These are phyloP conservation scores for Mellivora capensis DNA, from an alignment of 2,113 vertebrate species.

Conservation along the genomic window DNA sequence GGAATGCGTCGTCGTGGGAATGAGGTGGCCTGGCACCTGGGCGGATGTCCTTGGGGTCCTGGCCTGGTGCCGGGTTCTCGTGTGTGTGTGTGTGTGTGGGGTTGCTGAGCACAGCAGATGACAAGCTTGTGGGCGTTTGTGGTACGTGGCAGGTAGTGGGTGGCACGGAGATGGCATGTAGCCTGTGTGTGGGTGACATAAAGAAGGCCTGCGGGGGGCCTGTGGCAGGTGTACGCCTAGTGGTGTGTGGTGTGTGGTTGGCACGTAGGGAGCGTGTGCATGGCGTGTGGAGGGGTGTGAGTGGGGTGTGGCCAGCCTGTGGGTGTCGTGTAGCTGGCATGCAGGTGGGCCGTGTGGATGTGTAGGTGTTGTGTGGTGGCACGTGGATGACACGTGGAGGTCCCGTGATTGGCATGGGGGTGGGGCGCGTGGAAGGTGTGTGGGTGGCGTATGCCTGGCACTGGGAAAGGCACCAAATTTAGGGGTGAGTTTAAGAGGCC, in stretches of 20 bases:
- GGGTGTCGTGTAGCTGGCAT: not conserved
- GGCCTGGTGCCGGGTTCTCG: not conserved
- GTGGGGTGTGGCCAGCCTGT: not conserved
- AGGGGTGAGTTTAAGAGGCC: not conserved
- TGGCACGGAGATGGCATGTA: not conserved
- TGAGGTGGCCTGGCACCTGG: not conserved
- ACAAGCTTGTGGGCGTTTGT: not conserved
- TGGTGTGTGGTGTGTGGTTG: not conserved
- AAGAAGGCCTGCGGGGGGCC: not conserved
- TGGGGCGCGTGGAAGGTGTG: not conserved
- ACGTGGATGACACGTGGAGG: not conserved
- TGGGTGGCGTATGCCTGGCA: not conserved
- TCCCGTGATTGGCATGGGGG: not conserved
- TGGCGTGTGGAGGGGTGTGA: not conserved
- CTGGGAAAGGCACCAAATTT: not conserved
- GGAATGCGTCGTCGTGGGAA: fast-evolving
- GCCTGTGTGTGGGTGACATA: not conserved
- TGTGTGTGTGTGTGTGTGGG: too few species aligned
- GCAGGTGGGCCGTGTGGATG: not conserved
- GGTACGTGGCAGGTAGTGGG: not conserved
- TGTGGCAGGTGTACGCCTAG: not conserved
- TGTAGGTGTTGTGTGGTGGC: not conserved
- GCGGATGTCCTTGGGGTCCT: not conserved
- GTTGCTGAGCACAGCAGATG: not conserved
- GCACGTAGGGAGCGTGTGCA: not conserved